Percentiles rank a stretch among this genome's conserved stretches.
Evolutionary conservation across 92 coral and sea anemone species (phyloP).

Genomic region (Heliopora coerulea): DNA sequence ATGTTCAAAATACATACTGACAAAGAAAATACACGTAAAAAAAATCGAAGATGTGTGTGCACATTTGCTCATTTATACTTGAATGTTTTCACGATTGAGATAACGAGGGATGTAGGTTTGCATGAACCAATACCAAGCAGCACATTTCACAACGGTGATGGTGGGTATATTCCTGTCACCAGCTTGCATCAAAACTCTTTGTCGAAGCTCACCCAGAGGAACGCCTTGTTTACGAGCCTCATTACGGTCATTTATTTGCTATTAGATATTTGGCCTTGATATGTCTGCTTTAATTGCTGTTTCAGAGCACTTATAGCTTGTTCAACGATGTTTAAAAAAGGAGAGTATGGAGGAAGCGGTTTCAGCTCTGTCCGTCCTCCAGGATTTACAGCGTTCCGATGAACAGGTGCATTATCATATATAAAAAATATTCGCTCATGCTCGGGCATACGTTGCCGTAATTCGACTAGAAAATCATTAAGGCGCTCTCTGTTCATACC

Average conservation of each 20-base stretch:
- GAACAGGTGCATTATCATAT: conserved; percentile 10
- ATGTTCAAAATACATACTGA: too few relatives aligned
- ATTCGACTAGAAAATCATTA: not conserved
- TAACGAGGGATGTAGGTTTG: conserved; percentile 23
- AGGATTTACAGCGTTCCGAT: not conserved
- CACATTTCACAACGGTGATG: conserved; percentile 25
- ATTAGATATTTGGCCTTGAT: conserved; percentile 40
- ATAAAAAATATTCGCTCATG: not conserved
- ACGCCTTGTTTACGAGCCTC: conserved; percentile 28
- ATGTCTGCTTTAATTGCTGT: conserved; percentile 60
- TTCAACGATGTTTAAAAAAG: conserved; percentile 51
- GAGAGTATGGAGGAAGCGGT: conserved; percentile 48
- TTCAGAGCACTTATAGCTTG: too few relatives aligned
- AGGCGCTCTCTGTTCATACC: conserved; percentile 2
- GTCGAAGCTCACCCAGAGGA: conserved; percentile 21
- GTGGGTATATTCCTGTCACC: conserved; percentile 8
- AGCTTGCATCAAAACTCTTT: conserved; percentile 12
- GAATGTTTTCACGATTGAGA: not conserved
- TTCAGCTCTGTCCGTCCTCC: conserved; percentile 29
- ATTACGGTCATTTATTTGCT: conserved; percentile 6
- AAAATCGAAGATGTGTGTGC: too few relatives aligned
- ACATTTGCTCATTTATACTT: not conserved
- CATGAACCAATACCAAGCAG: conserved; percentile 34
- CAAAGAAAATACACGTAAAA: too few relatives aligned
- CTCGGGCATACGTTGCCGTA: not conserved